Evolutionary conservation across 2,797 vertebrate species (phyloP).

Genomic region (Rhincodon typus): DNA sequence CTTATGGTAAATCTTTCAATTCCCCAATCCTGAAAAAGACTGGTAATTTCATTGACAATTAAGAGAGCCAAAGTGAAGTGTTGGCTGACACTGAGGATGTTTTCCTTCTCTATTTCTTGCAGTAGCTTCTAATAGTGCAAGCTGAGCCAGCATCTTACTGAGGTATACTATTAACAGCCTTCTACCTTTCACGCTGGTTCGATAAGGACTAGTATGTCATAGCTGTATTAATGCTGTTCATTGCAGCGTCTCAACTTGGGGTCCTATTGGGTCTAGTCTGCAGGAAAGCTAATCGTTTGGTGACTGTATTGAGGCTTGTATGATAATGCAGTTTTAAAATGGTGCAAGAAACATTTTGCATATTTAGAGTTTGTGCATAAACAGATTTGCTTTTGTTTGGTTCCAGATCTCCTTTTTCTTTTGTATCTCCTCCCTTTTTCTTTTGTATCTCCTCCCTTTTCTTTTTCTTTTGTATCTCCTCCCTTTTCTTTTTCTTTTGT

Average conservation of each 20-base stretch:
- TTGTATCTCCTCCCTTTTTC: background rate
- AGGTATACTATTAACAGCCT: background rate
- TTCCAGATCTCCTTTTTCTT: background rate
- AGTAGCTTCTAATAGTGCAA: background rate
- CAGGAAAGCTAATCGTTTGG: background rate
- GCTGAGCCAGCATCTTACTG: background rate
- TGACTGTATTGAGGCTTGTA: background rate
- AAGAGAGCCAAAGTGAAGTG: background rate
- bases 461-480: background rate
- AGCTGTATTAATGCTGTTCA: background rate
- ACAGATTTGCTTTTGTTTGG: background rate
- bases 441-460: too few species aligned
- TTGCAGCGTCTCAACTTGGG: background rate
- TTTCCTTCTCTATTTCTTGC: background rate
- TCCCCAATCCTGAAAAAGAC: background rate
- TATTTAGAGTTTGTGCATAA: background rate
- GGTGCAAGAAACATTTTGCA: background rate
- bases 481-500: background rate
- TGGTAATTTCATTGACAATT: background rate
- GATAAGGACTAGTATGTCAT: background rate
- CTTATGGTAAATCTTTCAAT: background rate
- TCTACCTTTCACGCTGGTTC: background rate
- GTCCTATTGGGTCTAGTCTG: background rate
- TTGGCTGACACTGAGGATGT: background rate
- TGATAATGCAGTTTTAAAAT: background rate